Evolutionary conservation across 2,888 invertebrate genomes (phyloP).

Genomic region (Tenthredo amoena): DNA sequence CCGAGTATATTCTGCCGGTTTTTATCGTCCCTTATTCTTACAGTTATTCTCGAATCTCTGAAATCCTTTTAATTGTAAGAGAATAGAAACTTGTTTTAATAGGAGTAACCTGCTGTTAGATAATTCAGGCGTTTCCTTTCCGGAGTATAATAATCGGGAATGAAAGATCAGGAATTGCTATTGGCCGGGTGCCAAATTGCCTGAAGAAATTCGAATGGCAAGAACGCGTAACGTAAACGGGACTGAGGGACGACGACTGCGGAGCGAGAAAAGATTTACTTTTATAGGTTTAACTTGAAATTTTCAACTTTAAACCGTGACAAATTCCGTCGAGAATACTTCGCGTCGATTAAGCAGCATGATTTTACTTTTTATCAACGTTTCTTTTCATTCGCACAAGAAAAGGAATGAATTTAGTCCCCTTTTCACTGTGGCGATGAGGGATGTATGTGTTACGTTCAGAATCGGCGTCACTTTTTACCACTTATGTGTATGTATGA

Average conservation of each 20-base stretch:
- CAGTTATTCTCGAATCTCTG: neutral
- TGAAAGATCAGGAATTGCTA: slow-evolving; percentile 21
- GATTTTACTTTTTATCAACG: slow-evolving; percentile 4
- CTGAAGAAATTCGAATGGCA: slow-evolving; percentile 26
- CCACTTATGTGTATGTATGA: neutral
- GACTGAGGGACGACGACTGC: slow-evolving; percentile 19
- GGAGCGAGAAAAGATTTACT: slow-evolving; percentile 40
- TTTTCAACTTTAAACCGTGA: slow-evolving; percentile 15
- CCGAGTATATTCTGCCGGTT: neutral
- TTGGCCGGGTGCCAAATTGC: slow-evolving; percentile 42
- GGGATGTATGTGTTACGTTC: neutral
- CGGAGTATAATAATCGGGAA: slow-evolving; percentile 25
- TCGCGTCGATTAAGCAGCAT: neutral
- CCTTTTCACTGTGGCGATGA: neutral
- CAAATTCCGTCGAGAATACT: slow-evolving; percentile 9
- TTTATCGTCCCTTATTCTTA: neutral
- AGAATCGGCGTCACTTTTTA: neutral
- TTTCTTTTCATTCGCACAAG: neutral
- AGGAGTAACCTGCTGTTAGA: neutral
- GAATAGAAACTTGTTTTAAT: neutral
- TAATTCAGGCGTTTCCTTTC: slow-evolving; percentile 29
- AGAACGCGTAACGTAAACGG: slow-evolving; percentile 18
- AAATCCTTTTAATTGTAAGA: neutral
- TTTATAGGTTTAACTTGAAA: slow-evolving; percentile 45
- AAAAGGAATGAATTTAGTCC: neutral